phyloP scores from a whole-genome alignment of 2,797 vertebrate genomes.

The Hemibagrus guttatus region DNA sequence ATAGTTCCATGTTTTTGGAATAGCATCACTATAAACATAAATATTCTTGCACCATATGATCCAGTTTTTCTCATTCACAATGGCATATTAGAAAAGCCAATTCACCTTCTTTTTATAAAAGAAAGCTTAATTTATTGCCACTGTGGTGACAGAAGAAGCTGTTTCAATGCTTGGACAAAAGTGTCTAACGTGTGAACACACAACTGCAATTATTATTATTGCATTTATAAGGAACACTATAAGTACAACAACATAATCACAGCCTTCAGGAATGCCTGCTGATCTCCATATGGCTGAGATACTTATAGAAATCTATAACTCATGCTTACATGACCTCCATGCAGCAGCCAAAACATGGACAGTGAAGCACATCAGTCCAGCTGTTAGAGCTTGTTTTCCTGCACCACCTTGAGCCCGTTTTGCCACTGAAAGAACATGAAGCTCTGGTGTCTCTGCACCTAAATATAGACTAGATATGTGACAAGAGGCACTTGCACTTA shows the following conservation, averaged over 20 bases:
- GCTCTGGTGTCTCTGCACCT: background rate
- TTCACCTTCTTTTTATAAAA: slow-evolving; percentile 45
- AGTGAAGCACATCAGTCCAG: background rate
- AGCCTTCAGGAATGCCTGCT: slow-evolving; percentile 2
- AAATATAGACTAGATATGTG: background rate
- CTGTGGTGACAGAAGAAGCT: slow-evolving; percentile 29
- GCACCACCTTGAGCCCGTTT: too few species aligned
- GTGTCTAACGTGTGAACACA: background rate
- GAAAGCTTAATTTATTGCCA: background rate
- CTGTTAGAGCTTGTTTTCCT: background rate
- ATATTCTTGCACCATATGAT: background rate
- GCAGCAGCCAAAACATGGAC: too few species aligned
- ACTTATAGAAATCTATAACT: background rate
- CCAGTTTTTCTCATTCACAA: slow-evolving; percentile 7
- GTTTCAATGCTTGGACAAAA: slow-evolving; percentile 36
- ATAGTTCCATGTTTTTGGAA: background rate
- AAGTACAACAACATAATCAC: slow-evolving; percentile 10
- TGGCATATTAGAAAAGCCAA: slow-evolving; percentile 40
- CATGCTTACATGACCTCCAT: too few species aligned
- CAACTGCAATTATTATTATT: background rate
- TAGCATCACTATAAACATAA: background rate
- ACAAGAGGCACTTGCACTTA: background rate
- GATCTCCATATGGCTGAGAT: slow-evolving; percentile 6
- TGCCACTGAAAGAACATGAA: background rate
- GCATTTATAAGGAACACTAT: background rate